A percentile compares a stretch with the other conserved stretches of the same genome.
Evolutionary conservation across 1,140 invertebrate genomes (phyloP).

Genomic region (Bradysia coprophila): DNA sequence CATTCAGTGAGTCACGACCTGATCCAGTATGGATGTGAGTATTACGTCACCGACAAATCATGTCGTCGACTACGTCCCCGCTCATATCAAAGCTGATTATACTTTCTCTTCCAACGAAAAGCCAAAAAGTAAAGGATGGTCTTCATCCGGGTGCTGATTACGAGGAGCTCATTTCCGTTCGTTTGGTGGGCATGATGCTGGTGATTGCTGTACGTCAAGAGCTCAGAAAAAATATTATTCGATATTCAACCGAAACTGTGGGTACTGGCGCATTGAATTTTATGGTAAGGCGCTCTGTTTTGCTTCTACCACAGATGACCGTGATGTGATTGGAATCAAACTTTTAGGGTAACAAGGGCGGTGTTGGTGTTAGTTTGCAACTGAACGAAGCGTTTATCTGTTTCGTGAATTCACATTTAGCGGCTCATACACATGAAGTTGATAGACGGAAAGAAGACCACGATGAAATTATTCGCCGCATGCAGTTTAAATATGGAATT

Average conservation of each 20-base stretch:
- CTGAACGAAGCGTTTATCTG: constrained; percentile 87
- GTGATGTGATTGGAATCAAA: neutral
- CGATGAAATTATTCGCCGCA: constrained; percentile 63
- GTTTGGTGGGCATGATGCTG: constrained; percentile 86
- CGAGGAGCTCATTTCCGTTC: constrained; percentile 28
- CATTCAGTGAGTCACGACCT: constrained; percentile 77
- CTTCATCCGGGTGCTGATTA: constrained; percentile 39
- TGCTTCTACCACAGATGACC: neutral
- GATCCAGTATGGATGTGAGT: constrained; percentile 81
- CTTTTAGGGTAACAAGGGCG: constrained; percentile 86
- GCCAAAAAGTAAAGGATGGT: constrained; percentile 43
- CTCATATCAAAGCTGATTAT: no score
- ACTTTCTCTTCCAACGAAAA: no score
- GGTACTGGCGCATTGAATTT: constrained; percentile 91
- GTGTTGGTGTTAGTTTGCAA: constrained; percentile 81
- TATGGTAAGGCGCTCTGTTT: constrained; percentile 29
- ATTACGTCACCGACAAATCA: no score
- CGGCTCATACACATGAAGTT: constrained; percentile 89
- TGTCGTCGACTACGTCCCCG: no score
- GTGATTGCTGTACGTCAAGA: constrained; percentile 70
- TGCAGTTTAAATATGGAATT: constrained; percentile 37
- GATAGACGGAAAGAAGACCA: constrained; percentile 94
- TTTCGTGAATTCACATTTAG: constrained; percentile 95
- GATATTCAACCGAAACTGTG: constrained; percentile 62
- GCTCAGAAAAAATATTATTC: constrained; percentile 47